Conservation (phyloP, 2,113 vertebrate species). For the Eulemur rufifrons region DNA sequence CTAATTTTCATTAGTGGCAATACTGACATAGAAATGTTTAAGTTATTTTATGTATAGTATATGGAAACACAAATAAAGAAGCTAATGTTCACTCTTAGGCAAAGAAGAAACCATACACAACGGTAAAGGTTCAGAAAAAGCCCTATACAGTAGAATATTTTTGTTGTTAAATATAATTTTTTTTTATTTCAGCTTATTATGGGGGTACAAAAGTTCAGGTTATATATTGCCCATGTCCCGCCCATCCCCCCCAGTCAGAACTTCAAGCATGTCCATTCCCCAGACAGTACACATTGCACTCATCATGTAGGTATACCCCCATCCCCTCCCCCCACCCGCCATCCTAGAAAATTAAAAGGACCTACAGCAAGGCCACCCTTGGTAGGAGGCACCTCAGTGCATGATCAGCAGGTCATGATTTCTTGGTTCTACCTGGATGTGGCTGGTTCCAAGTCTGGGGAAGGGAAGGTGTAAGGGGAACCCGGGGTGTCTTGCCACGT, state of each 20-base stretch:
- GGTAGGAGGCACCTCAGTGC: not conserved
- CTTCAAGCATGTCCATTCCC: too few species aligned
- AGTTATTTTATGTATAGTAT: not conserved
- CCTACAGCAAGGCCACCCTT: not conserved
- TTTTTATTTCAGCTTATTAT: too few species aligned
- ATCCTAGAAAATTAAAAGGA: not conserved
- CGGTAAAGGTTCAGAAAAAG: not conserved
- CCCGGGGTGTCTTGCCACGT: accelerated
- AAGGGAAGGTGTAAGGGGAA: not conserved
- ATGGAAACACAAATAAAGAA: not conserved
- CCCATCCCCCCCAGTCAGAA: too few species aligned
- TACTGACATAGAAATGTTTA: not conserved
- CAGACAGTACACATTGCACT: too few species aligned
- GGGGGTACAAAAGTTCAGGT: too few species aligned
- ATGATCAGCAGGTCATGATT: not conserved
- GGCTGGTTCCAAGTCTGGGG: not conserved
- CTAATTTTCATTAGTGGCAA: not conserved
- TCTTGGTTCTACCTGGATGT: not conserved
- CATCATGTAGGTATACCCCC: too few species aligned
- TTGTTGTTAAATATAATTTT: too few species aligned
- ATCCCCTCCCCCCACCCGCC: too few species aligned
- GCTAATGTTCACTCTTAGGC: not conserved
- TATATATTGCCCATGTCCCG: too few species aligned
- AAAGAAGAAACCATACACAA: not conserved
- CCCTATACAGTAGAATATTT: not conserved